Conservation (phyloP, 2,797 vertebrate species). For the Coluber constrictor region DNA sequence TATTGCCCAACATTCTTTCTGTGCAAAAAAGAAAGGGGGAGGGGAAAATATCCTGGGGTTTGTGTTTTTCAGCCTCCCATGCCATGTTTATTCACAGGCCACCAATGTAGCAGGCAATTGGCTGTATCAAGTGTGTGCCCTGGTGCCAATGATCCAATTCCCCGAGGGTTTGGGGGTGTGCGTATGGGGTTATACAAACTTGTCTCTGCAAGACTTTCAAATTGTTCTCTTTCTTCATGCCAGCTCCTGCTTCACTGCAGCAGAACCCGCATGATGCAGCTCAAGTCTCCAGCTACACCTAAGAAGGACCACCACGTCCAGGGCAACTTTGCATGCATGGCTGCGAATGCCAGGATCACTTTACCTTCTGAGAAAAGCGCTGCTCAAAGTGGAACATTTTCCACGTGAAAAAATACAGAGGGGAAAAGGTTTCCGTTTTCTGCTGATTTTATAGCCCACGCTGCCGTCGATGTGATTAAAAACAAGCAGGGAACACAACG, state of each 20-base stretch:
- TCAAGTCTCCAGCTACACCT: not conserved
- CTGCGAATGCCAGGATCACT: too few species aligned
- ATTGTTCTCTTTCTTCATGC: not conserved
- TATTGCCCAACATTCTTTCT: not conserved
- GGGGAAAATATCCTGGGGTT: not conserved
- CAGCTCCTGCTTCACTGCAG: not conserved
- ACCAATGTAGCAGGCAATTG: constrained; percentile 3
- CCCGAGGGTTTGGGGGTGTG: not conserved
- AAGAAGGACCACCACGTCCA: not conserved
- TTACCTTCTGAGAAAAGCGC: not conserved
- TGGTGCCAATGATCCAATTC: constrained; percentile 7
- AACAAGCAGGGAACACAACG: not conserved
- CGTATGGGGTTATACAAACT: not conserved
- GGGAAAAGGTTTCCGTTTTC: not conserved
- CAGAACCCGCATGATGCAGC: not conserved
- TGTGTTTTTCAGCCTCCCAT: not conserved
- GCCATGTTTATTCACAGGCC: constrained; percentile 3
- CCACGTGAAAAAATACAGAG: not conserved
- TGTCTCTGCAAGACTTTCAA: not conserved
- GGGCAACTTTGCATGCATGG: not conserved
- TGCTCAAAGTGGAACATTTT: not conserved
- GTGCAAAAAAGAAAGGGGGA: not conserved
- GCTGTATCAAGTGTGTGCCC: not conserved
- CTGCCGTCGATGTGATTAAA: not conserved
- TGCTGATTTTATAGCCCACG: too few species aligned